A percentile compares a stretch with the other conserved stretches of the same genome.
Conservation (phyloP, 2,113 vertebrate genomes). For the Takifugu bimaculatus region DNA sequence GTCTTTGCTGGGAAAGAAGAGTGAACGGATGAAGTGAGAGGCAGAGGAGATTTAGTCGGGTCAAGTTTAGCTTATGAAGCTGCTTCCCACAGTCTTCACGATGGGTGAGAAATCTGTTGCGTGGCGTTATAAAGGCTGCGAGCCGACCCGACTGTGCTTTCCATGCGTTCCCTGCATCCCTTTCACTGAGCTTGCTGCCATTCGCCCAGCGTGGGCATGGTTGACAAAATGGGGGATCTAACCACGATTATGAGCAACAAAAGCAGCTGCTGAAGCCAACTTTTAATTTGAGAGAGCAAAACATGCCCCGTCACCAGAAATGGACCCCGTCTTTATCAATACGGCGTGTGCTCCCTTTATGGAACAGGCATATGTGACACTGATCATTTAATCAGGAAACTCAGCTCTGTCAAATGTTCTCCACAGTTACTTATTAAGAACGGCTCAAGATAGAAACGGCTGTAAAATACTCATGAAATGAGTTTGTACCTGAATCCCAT, state of each 20-base stretch:
- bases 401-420: neutral
- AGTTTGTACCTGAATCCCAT: constrained; percentile 17
- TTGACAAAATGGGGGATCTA: no score
- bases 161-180: neutral
- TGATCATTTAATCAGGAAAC: neutral
- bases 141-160: neutral
- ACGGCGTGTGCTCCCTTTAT: no score
- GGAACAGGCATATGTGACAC: no score
- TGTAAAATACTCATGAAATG: constrained; percentile 5
- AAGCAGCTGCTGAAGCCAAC: no score
- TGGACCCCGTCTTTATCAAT: no score
- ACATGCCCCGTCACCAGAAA: no score
- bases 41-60: constrained; percentile 38
- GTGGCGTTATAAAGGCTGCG: neutral
- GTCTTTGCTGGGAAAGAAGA: constrained; percentile 25
- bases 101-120: constrained; percentile 18
- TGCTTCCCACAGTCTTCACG: constrained; percentile 27
- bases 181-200: neutral
- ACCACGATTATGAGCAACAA: no score
- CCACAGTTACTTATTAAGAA: constrained; percentile 1
- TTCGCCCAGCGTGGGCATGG: no score
- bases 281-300: no score
- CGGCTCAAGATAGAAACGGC: constrained; percentile 4
- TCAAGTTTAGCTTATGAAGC: constrained; percentile 60
- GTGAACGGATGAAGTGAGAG: constrained; percentile 27